Evolutionary conservation across 64 coral and sea anemone genomes (phyloP).

Genomic region (Porites australiensis): DNA sequence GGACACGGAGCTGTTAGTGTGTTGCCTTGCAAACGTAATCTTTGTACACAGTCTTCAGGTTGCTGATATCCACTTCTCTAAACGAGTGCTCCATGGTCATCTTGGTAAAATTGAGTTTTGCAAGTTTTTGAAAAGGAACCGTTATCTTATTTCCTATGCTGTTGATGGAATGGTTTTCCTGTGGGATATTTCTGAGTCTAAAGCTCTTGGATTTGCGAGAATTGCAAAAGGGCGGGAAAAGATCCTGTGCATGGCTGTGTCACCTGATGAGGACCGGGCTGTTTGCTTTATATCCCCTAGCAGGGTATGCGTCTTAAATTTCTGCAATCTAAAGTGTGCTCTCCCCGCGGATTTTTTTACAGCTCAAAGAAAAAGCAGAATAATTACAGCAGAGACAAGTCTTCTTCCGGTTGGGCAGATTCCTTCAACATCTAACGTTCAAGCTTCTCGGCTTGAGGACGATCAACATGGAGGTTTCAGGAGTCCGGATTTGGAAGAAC

Average conservation of each 20-base stretch:
- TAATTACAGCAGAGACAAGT: not conserved
- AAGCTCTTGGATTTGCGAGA: not conserved
- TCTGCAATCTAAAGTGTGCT: not conserved
- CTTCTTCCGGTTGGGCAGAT: not conserved
- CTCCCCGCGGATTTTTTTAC: no score
- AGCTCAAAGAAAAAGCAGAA: not conserved
- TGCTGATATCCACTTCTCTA: no score
- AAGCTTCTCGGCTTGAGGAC: not conserved
- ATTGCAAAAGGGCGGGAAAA: not conserved
- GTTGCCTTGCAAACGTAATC: slow-evolving; percentile 44
- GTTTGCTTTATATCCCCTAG: slow-evolving; percentile 8
- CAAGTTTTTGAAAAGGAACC: slow-evolving; percentile 25
- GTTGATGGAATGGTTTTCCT: slow-evolving; percentile 34
- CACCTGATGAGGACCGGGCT: slow-evolving; percentile 12
- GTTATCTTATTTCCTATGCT: slow-evolving; percentile 49
- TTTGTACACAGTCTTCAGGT: not conserved
- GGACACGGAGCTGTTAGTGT: slow-evolving; percentile 9
- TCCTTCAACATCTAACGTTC: not conserved
- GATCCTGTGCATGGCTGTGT: slow-evolving; percentile 16
- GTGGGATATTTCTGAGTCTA: slow-evolving; percentile 20
- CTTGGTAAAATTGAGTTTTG: slow-evolving; percentile 46
- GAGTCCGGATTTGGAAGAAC: no score
- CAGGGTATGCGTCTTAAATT: not conserved
- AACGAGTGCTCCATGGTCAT: not conserved
- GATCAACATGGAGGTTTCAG: not conserved